Conservation (phyloP, 2,888 invertebrate species). For the Ommatoiulus sabulosus region DNA sequence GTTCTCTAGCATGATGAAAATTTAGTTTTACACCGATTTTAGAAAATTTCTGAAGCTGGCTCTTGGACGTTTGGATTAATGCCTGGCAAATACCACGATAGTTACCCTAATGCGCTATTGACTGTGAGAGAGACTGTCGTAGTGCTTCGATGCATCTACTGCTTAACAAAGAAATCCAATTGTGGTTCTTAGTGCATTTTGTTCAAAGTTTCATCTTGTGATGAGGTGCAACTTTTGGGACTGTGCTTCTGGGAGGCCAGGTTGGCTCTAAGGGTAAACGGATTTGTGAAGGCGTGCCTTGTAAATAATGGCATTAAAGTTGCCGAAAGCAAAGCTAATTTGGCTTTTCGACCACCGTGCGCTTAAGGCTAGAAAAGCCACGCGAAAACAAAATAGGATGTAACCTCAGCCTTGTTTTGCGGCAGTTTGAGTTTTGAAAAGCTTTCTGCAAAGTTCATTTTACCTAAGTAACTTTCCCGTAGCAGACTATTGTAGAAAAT, state of each 20-base stretch:
- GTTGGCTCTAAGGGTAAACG: neutral
- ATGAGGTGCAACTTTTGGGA: neutral
- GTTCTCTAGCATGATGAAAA: neutral
- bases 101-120: neutral
- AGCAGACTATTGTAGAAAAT: neutral
- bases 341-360: neutral
- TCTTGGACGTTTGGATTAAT: neutral
- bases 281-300: neutral
- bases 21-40: neutral
- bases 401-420: neutral
- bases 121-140: neutral
- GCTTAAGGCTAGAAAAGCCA: neutral
- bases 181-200: conserved; percentile 10
- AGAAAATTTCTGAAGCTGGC: neutral
- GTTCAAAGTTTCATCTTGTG: neutral
- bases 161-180: neutral
- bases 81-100: neutral
- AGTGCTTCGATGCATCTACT: neutral
- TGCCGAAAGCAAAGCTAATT: conserved; percentile 24
- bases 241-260: neutral
- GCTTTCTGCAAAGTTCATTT: neutral
- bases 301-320: conserved; percentile 24
- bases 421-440: neutral
- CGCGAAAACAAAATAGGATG: neutral
- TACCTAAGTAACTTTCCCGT: neutral